These are phyloP conservation scores for Philhelius pedissequus DNA, from an alignment of 2,888 invertebrate genomes.

Conservation along the genomic window DNA sequence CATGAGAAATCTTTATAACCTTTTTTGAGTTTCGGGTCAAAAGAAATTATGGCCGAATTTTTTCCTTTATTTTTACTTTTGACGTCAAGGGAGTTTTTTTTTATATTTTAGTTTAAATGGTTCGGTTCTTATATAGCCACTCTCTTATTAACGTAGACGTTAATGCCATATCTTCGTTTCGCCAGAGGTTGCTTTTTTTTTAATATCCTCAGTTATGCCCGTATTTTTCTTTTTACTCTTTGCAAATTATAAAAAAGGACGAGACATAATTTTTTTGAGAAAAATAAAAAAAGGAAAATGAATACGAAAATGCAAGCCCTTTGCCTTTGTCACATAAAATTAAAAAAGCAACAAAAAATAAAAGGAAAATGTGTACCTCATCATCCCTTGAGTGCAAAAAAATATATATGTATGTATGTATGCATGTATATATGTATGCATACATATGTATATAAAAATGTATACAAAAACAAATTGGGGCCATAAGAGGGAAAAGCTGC, in stretches of 20 bases:
- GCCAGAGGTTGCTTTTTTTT: slow-evolving; percentile 38
- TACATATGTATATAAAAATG: slow-evolving; percentile 16
- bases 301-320: slow-evolving; percentile 57
- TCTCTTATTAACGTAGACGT: slow-evolving; percentile 34
- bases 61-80: slow-evolving; percentile 2
- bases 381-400: slow-evolving; percentile 57
- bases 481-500: slow-evolving; percentile 64
- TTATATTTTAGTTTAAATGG: neutral
- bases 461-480: slow-evolving; percentile 57
- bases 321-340: slow-evolving; percentile 58
- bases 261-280: slow-evolving; percentile 30
- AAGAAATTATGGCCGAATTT: slow-evolving; percentile 37
- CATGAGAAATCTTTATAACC: slow-evolving; percentile 16
- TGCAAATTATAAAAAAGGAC: slow-evolving; percentile 49
- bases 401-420: neutral
- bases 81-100: neutral
- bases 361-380: slow-evolving; percentile 47
- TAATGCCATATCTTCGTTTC: slow-evolving; percentile 41
- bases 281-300: slow-evolving; percentile 30
- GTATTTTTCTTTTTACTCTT: slow-evolving; percentile 31
- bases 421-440: slow-evolving; percentile 20
- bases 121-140: neutral
- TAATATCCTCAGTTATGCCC: slow-evolving; percentile 23
- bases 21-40: slow-evolving; percentile 20
- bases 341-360: slow-evolving; percentile 19